Conservation (phyloP, 2,113 vertebrate genomes). For the Odocoileus virginianus region DNA sequence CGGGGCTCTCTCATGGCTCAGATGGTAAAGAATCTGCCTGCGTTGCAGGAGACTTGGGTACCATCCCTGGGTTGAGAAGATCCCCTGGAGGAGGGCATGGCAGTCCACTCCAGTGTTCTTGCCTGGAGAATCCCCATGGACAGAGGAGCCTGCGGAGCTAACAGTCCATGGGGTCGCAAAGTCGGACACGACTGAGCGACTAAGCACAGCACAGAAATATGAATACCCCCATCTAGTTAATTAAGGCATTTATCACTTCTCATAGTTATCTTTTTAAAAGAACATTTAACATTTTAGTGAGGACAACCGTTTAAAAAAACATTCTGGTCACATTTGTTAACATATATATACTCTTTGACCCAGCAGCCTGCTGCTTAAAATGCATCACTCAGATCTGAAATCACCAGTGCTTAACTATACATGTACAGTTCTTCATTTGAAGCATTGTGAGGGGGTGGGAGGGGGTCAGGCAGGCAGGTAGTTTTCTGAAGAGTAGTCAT, state of each 20-base stretch:
- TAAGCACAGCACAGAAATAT: neutral
- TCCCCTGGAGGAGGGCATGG: neutral
- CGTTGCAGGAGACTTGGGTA: neutral
- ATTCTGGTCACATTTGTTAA: neutral
- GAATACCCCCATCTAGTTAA: neutral
- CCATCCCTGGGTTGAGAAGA: neutral
- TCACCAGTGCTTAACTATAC: neutral
- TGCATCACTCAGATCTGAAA: neutral
- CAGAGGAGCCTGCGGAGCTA: neutral
- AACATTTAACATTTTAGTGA: neutral
- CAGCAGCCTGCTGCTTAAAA: neutral
- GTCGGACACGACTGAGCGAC: rapidly evolving
- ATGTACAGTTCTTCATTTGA: neutral
- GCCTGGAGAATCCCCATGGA: neutral
- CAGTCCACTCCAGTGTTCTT: neutral
- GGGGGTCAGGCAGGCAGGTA: neutral
- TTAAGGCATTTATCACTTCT: neutral
- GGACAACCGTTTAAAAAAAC: neutral
- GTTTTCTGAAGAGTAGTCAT: neutral
- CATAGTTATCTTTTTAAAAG: neutral
- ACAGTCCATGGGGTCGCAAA: neutral
- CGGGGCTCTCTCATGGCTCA: neutral
- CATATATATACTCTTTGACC: neutral
- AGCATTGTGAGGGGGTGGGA: neutral
- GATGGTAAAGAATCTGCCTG: neutral